A percentile compares a stretch with the other conserved stretches of the same genome.
These are phyloP conservation scores for Aptenodytes forsteri DNA, from an alignment of 2,113 vertebrate species.

Conservation along the genomic window DNA sequence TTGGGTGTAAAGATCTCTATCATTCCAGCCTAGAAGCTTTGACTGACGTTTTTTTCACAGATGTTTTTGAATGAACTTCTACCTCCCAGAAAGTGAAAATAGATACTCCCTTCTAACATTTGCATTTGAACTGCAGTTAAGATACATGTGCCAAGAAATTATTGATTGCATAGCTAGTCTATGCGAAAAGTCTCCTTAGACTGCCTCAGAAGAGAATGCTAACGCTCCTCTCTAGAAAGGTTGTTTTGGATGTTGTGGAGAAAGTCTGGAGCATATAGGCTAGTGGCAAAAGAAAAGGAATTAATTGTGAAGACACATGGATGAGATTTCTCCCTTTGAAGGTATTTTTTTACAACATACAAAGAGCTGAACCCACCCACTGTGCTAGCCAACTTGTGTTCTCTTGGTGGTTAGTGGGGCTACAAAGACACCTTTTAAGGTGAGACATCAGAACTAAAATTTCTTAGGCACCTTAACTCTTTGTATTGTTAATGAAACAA, in stretches of 20 bases:
- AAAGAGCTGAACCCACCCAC: not conserved
- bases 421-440: not conserved
- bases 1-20: not conserved
- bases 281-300: not conserved
- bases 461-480: not conserved
- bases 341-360: not conserved
- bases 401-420: not conserved
- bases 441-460: not conserved
- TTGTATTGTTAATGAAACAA: not conserved
- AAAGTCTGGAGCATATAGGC: not conserved
- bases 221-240: not conserved
- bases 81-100: not conserved
- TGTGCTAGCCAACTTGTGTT: not conserved
- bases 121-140: not conserved
- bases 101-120: not conserved
- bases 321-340: not conserved
- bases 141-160: not conserved
- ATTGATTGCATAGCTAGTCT: not conserved
- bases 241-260: not conserved
- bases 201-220: not conserved
- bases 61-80: not conserved
- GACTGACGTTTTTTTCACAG: not conserved
- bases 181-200: not conserved
- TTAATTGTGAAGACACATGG: fast-evolving
- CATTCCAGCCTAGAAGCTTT: not conserved